Base-by-base conservation (phyloP, 2,888 invertebrate species). In the Philhelius pedissequus region DNA sequence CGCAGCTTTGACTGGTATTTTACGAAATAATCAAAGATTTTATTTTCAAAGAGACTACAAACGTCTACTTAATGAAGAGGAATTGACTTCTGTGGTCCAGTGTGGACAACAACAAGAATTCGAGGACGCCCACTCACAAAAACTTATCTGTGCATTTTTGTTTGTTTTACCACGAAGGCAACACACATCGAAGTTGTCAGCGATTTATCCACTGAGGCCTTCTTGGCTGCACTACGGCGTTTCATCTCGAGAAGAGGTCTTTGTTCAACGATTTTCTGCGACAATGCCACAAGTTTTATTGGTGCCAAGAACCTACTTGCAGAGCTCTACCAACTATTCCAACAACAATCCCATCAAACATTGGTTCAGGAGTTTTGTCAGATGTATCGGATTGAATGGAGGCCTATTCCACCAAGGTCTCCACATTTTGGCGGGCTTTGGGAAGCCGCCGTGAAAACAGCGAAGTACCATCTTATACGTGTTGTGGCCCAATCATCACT, bases 241-340 rank as follows among this genome's bases (percentile, higher is more conserved):
- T 50, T 75, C 18, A 22, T 66, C 3, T n/a, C n/a, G n/a, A 15
- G 74, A 35, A 45, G 75, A 48, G 75, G 74, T 13, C 4, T 64
- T n/a, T 70, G 56, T 20, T 43, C 48, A 50, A 25, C 35, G 15
- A 32, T 75, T n/a, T 27, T 56, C 66, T 75, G 66, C 35, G 48
- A 75, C 58, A 75, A 58, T n/a, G 56, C 64, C 8, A 75, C 74
- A 8, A 66, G 56, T 45, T 75, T 66, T 13, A 25, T 56, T 8
- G 74, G 48, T 45, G 56, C 60, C 15, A 30, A 48, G 11, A 68
- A 76, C 40, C 27, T 50, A 15, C 30, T 76, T 30, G n/a, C n/a
- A n/a, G n/a, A 9, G 38, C 48, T 25, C 35, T 43, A 50, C 5
- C 8, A 52, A 13, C 18, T 52, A 5, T 52, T 52, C 30, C 9